Conservation (phyloP, 1,140 invertebrate species). For the Drosophila simulans region DNA sequence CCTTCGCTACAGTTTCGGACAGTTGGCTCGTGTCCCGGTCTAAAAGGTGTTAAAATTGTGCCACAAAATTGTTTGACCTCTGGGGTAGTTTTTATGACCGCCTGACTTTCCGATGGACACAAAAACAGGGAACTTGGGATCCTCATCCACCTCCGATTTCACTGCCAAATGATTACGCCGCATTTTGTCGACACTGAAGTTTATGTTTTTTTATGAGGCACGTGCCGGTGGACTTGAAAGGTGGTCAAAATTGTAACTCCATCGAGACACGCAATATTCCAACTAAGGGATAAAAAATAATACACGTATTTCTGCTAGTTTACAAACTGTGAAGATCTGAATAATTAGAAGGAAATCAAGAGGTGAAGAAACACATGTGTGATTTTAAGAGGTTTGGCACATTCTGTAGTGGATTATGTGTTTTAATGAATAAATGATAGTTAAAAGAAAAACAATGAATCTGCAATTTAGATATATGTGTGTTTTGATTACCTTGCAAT, state of each 20-base stretch:
- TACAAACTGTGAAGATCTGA: constrained; percentile 51
- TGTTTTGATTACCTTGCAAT: not conserved
- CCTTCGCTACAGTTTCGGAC: constrained; percentile 31
- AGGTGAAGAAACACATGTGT: constrained; percentile 1
- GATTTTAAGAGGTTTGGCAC: constrained; percentile 5
- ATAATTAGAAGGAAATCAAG: constrained; percentile 38
- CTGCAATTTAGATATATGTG: not conserved
- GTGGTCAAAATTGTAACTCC: constrained; percentile 55
- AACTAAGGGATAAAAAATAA: constrained; percentile 51
- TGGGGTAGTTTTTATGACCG: constrained; percentile 64
- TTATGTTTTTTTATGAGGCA: constrained; percentile 75
- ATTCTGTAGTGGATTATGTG: not conserved
- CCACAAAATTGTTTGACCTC: constrained; percentile 70
- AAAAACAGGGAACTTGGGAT: not conserved
- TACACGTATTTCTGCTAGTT: constrained; percentile 36
- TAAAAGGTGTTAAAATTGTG: constrained; percentile 80
- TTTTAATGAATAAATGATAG: not conserved
- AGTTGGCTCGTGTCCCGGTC: constrained; percentile 62
- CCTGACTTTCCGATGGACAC: constrained; percentile 26
- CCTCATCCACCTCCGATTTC: constrained; percentile 17
- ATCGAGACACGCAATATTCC: constrained; percentile 55
- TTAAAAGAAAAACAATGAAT: not conserved
- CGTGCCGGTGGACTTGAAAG: constrained; percentile 63
- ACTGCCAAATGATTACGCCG: constrained; percentile 65
- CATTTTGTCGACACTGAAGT: constrained; percentile 81